These are phyloP conservation scores for Penaeus vannamei DNA, from an alignment of 1,140 invertebrate genomes.

Conservation along the genomic window DNA sequence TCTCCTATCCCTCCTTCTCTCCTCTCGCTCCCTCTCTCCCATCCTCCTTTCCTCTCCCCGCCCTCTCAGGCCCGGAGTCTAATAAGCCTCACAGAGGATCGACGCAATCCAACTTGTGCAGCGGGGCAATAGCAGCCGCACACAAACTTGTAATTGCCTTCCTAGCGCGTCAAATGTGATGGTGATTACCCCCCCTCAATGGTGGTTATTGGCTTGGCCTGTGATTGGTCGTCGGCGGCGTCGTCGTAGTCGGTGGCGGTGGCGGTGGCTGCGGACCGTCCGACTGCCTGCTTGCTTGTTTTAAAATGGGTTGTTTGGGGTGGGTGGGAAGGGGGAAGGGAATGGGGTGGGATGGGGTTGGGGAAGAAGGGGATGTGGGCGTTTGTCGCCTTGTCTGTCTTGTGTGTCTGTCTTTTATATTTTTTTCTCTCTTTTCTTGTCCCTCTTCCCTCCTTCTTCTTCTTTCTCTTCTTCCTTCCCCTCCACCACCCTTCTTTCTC, in stretches of 20 bases:
- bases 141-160: slow-evolving; percentile 63
- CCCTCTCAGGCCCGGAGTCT: not conserved
- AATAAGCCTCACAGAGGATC: slow-evolving; percentile 54
- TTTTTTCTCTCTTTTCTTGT: no score
- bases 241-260: not conserved
- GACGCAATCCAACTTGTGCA: slow-evolving; percentile 63
- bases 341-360: no score
- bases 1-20: not conserved
- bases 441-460: not conserved
- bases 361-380: no score
- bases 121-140: slow-evolving; percentile 54
- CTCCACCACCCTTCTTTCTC: not conserved
- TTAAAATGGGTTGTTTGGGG: no score
- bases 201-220: slow-evolving; percentile 50
- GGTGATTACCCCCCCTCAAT: slow-evolving; percentile 58
- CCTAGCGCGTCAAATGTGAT: slow-evolving; percentile 61
- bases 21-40: slow-evolving; percentile 8
- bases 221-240: not conserved
- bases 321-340: no score
- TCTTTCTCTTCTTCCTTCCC: not conserved
- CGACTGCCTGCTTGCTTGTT: no score
- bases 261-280: not conserved
- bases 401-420: no score
- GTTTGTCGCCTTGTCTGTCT: no score
- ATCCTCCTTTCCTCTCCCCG: not conserved